Percentiles rank a stretch among this genome's conserved stretches.
These are phyloP conservation scores for Ypsolopha sequella DNA, from an alignment of 2,888 invertebrate genomes.

Conservation along the genomic window DNA sequence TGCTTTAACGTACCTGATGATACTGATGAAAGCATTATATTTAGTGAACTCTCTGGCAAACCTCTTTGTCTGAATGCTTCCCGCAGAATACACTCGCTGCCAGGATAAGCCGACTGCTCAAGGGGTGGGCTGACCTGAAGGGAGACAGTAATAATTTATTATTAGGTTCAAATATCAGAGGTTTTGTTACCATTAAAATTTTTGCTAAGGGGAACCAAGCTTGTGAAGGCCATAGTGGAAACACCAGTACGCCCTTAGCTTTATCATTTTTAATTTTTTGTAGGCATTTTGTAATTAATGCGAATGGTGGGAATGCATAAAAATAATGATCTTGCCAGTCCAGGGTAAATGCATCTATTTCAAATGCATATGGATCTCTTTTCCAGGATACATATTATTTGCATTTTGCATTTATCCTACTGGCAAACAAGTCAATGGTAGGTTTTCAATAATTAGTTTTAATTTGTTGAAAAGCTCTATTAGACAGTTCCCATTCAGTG, in stretches of 20 bases:
- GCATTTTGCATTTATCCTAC: too few species aligned
- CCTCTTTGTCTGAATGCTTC: not conserved
- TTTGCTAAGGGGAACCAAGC: not conserved
- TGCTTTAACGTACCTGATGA: not conserved
- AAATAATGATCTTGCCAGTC: too few species aligned
- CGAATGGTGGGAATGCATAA: too few species aligned
- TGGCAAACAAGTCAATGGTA: too few species aligned
- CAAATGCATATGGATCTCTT: too few species aligned
- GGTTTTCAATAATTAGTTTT: too few species aligned
- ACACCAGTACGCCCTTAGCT: conserved; percentile 1
- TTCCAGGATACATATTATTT: too few species aligned
- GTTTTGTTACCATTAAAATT: not conserved
- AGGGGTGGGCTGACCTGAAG: not conserved
- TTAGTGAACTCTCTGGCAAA: not conserved
- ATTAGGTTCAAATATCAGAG: not conserved
- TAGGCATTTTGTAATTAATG: too few species aligned
- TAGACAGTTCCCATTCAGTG: too few species aligned
- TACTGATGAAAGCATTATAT: not conserved
- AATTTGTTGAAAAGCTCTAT: too few species aligned
- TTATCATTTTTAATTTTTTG: not conserved
- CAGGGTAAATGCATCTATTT: too few species aligned
- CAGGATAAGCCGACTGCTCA: not conserved
- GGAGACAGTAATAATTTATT: not conserved
- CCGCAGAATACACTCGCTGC: not conserved
- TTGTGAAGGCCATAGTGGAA: conserved; percentile 2